These are phyloP conservation scores for Cephus spinipes DNA, from an alignment of 2,888 invertebrate species.

Conservation along the genomic window DNA sequence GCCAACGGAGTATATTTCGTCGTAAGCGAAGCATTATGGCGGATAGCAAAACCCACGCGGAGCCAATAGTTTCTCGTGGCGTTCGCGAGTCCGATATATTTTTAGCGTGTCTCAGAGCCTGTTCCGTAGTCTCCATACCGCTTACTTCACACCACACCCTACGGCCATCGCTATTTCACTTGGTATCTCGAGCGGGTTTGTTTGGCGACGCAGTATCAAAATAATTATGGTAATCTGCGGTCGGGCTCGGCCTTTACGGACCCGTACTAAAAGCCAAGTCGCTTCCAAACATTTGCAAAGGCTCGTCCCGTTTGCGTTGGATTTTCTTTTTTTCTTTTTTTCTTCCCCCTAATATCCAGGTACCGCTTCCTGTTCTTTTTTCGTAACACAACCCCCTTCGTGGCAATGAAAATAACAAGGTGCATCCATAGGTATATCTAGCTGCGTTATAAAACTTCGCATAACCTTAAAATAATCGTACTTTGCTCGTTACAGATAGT, in stretches of 20 bases:
- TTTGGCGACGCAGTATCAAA: slow-evolving; percentile 7
- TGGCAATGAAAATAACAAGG: background rate
- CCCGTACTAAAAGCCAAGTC: background rate
- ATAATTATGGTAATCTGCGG: slow-evolving; percentile 7
- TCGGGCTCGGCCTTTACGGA: background rate
- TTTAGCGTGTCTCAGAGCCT: slow-evolving; percentile 37
- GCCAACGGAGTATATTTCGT: slow-evolving; percentile 48
- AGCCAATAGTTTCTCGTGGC: slow-evolving; percentile 23
- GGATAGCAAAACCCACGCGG: slow-evolving; percentile 14
- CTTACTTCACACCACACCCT: background rate
- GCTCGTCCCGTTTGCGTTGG: background rate
- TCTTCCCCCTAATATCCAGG: background rate
- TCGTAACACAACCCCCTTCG: background rate
- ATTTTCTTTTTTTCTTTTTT: background rate
- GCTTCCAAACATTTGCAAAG: background rate
- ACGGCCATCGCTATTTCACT: background rate
- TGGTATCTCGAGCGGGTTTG: background rate
- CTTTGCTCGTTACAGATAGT: background rate
- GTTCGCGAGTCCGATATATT: slow-evolving; percentile 34
- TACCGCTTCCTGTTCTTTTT: background rate
- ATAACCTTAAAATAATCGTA: background rate
- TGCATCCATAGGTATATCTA: background rate
- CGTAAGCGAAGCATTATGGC: slow-evolving; percentile 23
- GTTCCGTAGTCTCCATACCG: slow-evolving; percentile 16
- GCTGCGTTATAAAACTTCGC: background rate